These are phyloP conservation scores for Thunnus thynnus DNA, from an alignment of 2,113 vertebrate genomes.

Conservation along the genomic window DNA sequence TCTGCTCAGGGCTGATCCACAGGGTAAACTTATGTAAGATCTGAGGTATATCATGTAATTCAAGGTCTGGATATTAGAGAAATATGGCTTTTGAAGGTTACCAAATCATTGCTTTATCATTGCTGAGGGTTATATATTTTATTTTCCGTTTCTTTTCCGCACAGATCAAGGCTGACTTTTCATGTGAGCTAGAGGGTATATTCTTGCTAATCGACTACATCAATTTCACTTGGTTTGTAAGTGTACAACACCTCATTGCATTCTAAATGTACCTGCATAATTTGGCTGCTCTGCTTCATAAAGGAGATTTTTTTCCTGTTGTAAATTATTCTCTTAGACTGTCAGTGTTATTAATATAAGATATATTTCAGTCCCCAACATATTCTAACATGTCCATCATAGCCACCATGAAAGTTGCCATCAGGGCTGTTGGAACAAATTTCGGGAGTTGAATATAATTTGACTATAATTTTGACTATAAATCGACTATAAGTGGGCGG, in stretches of 20 bases:
- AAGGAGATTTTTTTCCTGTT: constrained; percentile 42
- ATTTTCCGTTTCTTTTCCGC: constrained; percentile 24
- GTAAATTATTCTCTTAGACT: constrained; percentile 69
- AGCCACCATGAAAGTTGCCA: constrained; percentile 36
- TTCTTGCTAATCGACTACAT: constrained; percentile 81
- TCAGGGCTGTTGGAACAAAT: too few species aligned
- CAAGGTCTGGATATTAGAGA: constrained; percentile 26
- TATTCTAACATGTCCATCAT: constrained; percentile 41
- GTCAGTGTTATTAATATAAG: constrained; percentile 59
- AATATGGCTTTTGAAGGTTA: constrained; percentile 43
- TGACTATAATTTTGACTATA: too few species aligned
- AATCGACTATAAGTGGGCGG: too few species aligned
- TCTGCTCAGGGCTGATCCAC: constrained; percentile 42
- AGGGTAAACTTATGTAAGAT: constrained; percentile 54
- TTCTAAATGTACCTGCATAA: constrained; percentile 78
- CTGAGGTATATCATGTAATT: constrained; percentile 49
- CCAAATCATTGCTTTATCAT: constrained; percentile 66
- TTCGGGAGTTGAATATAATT: too few species aligned
- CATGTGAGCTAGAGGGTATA: constrained; percentile 74
- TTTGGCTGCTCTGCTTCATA: constrained; percentile 58
- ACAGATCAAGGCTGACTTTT: constrained; percentile 68
- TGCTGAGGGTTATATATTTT: constrained; percentile 29
- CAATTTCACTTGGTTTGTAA: constrained; percentile 77
- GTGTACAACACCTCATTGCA: constrained; percentile 76
- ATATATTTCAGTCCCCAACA: constrained; percentile 47